A percentile compares a stretch with the other conserved stretches of the same genome.
These are phyloP conservation scores for Epirrhoe tristata DNA, from an alignment of 2,888 invertebrate species.

Conservation along the genomic window DNA sequence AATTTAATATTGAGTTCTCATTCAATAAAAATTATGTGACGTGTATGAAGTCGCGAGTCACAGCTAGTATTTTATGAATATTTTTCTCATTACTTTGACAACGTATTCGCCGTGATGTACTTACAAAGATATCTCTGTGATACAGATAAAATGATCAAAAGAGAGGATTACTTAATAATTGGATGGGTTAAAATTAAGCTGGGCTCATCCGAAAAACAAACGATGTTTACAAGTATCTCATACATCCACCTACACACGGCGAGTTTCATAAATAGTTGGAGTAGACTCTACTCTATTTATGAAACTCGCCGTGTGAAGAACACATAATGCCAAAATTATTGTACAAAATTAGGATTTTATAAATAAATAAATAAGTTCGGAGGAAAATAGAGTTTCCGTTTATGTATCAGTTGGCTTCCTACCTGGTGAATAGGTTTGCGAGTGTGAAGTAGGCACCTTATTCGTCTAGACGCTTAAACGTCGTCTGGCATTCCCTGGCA, in stretches of 20 bases:
- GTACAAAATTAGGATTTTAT: no score
- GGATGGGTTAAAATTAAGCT: background rate
- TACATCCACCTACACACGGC: background rate
- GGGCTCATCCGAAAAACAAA: background rate
- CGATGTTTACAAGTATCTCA: background rate
- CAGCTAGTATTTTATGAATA: background rate
- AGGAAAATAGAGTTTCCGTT: background rate
- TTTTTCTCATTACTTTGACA: background rate
- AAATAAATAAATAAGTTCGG: no score
- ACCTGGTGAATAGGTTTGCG: background rate
- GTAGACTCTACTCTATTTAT: no score
- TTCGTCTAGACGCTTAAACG: slow-evolving; percentile 17
- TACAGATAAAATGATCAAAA: background rate
- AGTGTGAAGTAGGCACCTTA: slow-evolving; percentile 8
- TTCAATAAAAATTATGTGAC: no score
- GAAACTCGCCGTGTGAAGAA: no score
- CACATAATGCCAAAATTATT: no score
- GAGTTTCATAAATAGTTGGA: no score
- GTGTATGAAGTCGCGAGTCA: no score
- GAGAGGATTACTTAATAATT: background rate
- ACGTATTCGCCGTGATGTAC: background rate
- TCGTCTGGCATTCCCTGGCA: slow-evolving; percentile 2
- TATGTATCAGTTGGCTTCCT: background rate
- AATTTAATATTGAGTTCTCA: no score
- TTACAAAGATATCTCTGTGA: background rate